phyloP scores from a whole-genome alignment of 2,113 vertebrate species.

The Suricata suricatta region DNA sequence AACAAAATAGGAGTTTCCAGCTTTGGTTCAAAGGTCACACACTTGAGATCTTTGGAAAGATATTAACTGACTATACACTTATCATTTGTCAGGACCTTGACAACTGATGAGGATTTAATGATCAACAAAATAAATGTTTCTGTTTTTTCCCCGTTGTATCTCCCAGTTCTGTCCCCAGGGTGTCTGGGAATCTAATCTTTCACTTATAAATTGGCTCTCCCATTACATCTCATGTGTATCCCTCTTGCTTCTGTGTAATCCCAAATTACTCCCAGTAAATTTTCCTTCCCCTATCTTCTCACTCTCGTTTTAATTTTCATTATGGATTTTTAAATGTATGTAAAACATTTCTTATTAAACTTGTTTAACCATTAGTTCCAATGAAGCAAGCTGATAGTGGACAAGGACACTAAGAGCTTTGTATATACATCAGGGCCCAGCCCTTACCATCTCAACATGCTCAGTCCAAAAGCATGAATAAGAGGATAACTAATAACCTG shows the following conservation, averaged over 20 bases:
- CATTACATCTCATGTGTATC: neutral
- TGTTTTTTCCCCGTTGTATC: neutral
- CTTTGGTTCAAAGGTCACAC: neutral
- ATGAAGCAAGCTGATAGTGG: neutral
- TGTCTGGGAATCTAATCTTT: neutral
- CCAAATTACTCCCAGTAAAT: neutral
- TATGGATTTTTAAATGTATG: too few species aligned
- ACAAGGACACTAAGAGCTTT: neutral
- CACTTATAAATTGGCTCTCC: neutral
- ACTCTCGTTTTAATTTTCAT: neutral
- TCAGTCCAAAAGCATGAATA: neutral
- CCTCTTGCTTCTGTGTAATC: neutral
- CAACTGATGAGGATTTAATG: neutral
- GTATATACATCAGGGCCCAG: neutral
- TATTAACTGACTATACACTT: neutral
- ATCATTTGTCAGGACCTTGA: neutral
- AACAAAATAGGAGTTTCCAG: neutral
- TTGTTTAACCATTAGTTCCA: neutral
- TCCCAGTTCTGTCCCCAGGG: neutral
- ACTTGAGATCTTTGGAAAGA: neutral
- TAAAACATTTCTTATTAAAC: neutral
- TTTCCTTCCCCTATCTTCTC: neutral
- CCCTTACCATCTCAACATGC: neutral
- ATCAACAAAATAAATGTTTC: neutral
- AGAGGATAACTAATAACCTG: neutral